Base-by-base conservation (phyloP, 1,140 invertebrate species). In the Metopolophium dirhodum region DNA sequence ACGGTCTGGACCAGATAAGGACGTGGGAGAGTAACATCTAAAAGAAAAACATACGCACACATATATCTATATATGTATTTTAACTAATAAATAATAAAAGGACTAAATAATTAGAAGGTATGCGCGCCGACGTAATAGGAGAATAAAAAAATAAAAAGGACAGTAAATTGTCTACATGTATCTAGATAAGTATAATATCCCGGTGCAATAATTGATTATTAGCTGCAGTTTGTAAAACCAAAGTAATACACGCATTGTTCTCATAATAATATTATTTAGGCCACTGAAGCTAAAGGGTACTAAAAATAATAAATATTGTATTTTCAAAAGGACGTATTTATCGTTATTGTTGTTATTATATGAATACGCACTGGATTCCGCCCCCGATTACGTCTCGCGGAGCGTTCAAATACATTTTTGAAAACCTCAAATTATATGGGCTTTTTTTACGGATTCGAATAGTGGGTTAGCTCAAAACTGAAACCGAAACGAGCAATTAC, bases 81-180 rank as follows among this genome's bases (percentile, higher is more conserved):
- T 30, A 26, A 49, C 87, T 54, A 35, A 54, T 54, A 54, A 61
- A 90, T 61, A 41, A 90, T 57, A 61, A 90, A n/a, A 90, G 88
- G 88, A 90, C 88, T 57, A 61, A 41, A 61, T 90, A 90, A 90
- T 90, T 90, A 90, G 89, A 90, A 90, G 89, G 89, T 45, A 68
- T 90, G 57, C 26, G 14, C 37, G 18, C 89, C 89, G 89, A 90
- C 89, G 89, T 41, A 45, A 68, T 68, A 45, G 26, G 51, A 57
- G 57, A 90, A 90, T 23, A 54, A 37, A 57, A 23, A 23, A 7
- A 37, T 54, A 90, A 90, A 90, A 90, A 90, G 1, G 23, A 57
- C 23, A 57, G 35, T 61, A 37, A 61, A 90, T 68, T n/a, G 54
- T 41, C 26, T 45, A 45, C 37, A 30, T 18, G 35, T n/a, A n/a